phyloP scores from a whole-genome alignment of 1,140 invertebrate species.

The Drosophila subpulchrella region DNA sequence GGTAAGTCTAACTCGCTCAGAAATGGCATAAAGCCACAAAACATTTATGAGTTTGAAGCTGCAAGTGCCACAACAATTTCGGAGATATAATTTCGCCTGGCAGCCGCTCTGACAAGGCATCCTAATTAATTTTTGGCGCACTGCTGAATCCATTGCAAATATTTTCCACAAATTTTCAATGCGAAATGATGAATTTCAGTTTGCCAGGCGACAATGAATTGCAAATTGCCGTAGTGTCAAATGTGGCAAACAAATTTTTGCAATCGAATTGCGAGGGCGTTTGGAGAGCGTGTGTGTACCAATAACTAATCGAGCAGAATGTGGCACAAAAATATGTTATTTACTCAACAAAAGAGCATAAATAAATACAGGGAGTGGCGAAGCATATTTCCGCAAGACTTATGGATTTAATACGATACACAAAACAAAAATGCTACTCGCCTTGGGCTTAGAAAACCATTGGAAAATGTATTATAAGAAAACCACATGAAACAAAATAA shows the following conservation, averaged over 20 bases:
- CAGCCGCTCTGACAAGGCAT: conserved; percentile 11
- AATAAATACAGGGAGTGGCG: conserved; percentile 30
- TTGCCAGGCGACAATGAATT: conserved; percentile 32
- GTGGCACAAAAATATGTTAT: conserved; percentile 23
- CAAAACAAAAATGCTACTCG: too few species aligned
- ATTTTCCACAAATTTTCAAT: conserved; percentile 22
- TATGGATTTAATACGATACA: background rate
- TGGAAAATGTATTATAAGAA: background rate
- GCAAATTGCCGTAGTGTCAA: conserved; percentile 26
- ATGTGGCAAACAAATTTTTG: conserved; percentile 35
- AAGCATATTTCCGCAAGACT: background rate
- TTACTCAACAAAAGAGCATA: conserved; percentile 3
- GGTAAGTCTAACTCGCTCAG: background rate
- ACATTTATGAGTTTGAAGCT: background rate
- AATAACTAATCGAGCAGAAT: conserved; percentile 54
- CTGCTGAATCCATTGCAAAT: conserved; percentile 20
- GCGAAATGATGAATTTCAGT: conserved; percentile 26
- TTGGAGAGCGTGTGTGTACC: conserved; percentile 3
- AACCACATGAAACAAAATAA: too few species aligned
- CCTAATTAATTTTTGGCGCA: conserved; percentile 40
- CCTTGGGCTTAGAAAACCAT: too few species aligned
- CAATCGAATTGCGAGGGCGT: conserved; percentile 24
- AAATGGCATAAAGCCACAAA: conserved; percentile 3
- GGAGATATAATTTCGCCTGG: background rate
- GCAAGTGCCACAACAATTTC: conserved; percentile 10